Percentiles rank a stretch among this genome's conserved stretches.
Evolutionary conservation across 1,140 invertebrate species (phyloP).

Genomic region (Sminthurinus signatus): DNA sequence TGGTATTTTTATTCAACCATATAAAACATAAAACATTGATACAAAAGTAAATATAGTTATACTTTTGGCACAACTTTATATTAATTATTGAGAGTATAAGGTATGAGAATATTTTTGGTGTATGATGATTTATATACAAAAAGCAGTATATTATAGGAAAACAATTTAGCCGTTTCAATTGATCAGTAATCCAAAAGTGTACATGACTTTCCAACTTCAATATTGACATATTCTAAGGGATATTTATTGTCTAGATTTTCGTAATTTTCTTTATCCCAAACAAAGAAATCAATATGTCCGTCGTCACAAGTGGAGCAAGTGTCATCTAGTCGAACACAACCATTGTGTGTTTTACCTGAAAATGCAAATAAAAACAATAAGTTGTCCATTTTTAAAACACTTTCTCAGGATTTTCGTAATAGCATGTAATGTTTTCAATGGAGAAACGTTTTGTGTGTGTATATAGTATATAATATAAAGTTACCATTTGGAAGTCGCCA

Average conservation of each 20-base stretch:
- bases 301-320: background rate
- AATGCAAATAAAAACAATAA: background rate
- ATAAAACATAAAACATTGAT: background rate
- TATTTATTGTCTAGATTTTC: background rate
- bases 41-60: background rate
- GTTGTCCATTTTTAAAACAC: background rate
- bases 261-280: background rate
- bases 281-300: background rate
- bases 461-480: background rate
- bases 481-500: background rate
- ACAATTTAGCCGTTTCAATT: background rate
- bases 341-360: constrained; percentile 1
- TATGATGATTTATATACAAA: background rate
- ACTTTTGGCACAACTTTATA: background rate
- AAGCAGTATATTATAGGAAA: background rate
- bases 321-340: background rate
- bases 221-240: background rate
- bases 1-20: background rate
- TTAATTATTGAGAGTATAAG: too few relatives aligned
- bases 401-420: background rate
- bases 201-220: background rate
- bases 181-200: background rate
- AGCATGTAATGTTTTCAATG: background rate
- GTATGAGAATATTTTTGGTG: background rate
- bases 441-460: too few relatives aligned